Evolutionary conservation across 2,888 invertebrate species (phyloP), one percentile per base, ranked within the genome.

Genomic region (Eustalomyia histrio): DNA sequence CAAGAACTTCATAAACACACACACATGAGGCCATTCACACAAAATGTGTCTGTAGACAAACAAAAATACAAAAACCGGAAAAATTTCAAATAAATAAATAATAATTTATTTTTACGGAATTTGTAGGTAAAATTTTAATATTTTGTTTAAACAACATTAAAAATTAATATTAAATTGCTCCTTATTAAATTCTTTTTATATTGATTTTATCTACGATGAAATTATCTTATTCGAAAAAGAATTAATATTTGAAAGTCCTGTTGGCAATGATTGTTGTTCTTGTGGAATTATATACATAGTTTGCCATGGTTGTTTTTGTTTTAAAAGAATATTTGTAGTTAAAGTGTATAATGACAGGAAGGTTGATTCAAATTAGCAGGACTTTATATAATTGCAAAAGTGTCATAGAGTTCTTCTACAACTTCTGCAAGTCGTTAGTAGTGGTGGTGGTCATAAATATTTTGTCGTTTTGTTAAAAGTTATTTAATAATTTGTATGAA

Each of bases 341-440:
- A 73, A 86, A 86, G 86, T 86, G 86, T 86, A 88, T 86, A 88
- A 86, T 87, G 87, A 85, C 87, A 86, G 85, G 84, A 87, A 87
- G 87, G 85, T 87, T 87, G 87, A 86, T 86, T 85, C 85, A 87
- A 87, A 87, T 87, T 87, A 87, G 88, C 86, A 85, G 84, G 83
- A 85, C 86, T 87, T 86, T 86, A 86, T 86, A 43, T 35, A 63
- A 57, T 21, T 63, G 64, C 24, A 86, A 86, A 87, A 69, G 57
- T 63, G 39, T 63, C 55, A 50, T 47, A 57, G 63, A 64, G 47
- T 68, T 8, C 43, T 17, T 58, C 55, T 47, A 50, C 50, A 29
- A 47, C 29, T 67, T 60, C 9, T 12, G 57, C 14, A 63, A 43
- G 14, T 1, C 5, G 29, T 68, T 57, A 58, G 9, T 67, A 58